A percentile compares a stretch with the other conserved stretches of the same genome.
These are phyloP conservation scores for Exocentrus adspersus DNA, from an alignment of 2,888 invertebrate species.

Conservation along the genomic window DNA sequence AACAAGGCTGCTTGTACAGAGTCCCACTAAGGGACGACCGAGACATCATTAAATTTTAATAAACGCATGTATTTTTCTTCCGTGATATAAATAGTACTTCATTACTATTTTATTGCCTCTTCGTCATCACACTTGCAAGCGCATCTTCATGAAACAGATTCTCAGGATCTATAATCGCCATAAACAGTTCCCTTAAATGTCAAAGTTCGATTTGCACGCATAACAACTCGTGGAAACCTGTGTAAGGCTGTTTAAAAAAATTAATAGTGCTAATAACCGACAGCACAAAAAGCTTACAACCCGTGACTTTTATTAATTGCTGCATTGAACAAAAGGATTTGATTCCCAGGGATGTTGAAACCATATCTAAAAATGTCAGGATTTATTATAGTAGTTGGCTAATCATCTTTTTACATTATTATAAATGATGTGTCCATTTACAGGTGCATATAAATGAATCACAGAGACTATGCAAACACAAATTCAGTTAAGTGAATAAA, in stretches of 20 bases:
- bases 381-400: background rate
- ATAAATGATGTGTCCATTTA: no score
- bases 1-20: no score
- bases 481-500: no score
- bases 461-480: no score
- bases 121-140: background rate
- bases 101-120: background rate
- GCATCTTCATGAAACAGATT: background rate
- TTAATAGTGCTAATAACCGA: background rate
- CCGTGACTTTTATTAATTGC: background rate
- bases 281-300: background rate
- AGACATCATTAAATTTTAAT: background rate
- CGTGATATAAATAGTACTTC: background rate
- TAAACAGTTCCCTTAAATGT: conserved; percentile 7
- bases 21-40: no score
- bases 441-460: no score
- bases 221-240: background rate
- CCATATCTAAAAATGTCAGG: background rate
- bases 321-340: background rate
- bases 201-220: conserved; percentile 1
- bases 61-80: background rate
- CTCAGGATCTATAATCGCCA: background rate
- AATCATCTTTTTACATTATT: no score
- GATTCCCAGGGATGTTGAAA: background rate
- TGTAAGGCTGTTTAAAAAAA: background rate